Base-by-base conservation (phyloP, 2,888 invertebrate genomes). In the Mythimna albipuncta region DNA sequence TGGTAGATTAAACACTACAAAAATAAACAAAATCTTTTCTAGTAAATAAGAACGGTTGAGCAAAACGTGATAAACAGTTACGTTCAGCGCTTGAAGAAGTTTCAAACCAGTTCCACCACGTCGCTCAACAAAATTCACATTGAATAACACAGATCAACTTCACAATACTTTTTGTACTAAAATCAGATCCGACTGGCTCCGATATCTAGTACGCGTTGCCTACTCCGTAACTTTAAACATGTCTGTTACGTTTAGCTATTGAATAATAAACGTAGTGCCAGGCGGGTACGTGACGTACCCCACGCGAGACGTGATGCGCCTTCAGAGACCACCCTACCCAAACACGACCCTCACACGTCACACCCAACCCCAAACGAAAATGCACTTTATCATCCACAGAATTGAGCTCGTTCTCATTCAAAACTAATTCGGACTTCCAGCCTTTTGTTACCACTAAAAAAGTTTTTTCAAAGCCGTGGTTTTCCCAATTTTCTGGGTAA, bases 171-270 rank as follows among this genome's bases (percentile, higher is more conserved):
- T 80, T 72, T 50, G 59, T 65, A 67, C 75, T 77, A 81, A 88
- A 86, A 83, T 84, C 77, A 81, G 81, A 76, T 79, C 78, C 70
- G 64, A 83, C 76, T 59, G 75, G 81, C 79, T 76, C 79, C 75
- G 69, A 75, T 82, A 79, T 65, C 77, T 74, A 77, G 79, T 83
- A 81, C 87, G 78, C 75, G 83, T 83, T 83, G 79, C 81, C 69
- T 68, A 65, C 72, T 67, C 67, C 77, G 75, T 82, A 80, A 79
- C 78, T 84, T 86, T 86, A 90, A 91, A 92, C 91, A 92, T 90
- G 90, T 91, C 91, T 91, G 92, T 92, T 92, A 93, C 92, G 91
- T 92, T 92, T 91, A 90, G 91, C 90, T 92, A 93, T 92, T 93
- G 93, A 93, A 94, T 94, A 93, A 93, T 93, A 93, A 93, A 93